Conservation (phyloP, 2,888 invertebrate species). For the Augochlorella aurata region DNA sequence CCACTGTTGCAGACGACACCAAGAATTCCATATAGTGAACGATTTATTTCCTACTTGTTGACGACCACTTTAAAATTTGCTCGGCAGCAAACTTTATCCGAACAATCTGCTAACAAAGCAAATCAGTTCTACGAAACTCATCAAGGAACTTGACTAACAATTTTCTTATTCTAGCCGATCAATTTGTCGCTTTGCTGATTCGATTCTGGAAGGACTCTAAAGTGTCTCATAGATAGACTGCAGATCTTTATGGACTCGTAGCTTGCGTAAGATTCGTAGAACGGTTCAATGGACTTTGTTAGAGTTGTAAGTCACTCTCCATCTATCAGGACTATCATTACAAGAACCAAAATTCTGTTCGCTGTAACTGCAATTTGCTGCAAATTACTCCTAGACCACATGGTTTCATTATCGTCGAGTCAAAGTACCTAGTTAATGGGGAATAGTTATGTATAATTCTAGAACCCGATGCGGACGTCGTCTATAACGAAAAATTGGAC, state of each 20-base stretch:
- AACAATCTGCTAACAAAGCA: neutral
- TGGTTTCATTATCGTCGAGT: neutral
- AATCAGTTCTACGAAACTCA: neutral
- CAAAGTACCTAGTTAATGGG: neutral
- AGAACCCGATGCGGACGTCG: neutral
- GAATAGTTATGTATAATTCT: neutral
- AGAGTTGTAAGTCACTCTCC: neutral
- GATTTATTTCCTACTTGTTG: slow-evolving; percentile 43
- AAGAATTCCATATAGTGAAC: neutral
- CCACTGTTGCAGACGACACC: neutral
- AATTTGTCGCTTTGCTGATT: neutral
- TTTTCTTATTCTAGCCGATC: neutral
- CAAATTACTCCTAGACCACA: too few species aligned
- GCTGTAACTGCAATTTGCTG: too few species aligned
- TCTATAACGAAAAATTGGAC: neutral
- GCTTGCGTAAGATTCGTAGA: neutral
- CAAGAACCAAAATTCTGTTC: neutral
- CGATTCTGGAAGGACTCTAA: neutral
- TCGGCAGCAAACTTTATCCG: neutral
- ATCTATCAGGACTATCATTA: neutral
- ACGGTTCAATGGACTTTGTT: neutral
- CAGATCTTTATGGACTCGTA: neutral
- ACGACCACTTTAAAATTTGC: neutral
- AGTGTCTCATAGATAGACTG: neutral
- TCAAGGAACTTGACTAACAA: neutral